Evolutionary conservation across 2,797 vertebrate genomes (phyloP).

Genomic region (Myiothlypis coronata): DNA sequence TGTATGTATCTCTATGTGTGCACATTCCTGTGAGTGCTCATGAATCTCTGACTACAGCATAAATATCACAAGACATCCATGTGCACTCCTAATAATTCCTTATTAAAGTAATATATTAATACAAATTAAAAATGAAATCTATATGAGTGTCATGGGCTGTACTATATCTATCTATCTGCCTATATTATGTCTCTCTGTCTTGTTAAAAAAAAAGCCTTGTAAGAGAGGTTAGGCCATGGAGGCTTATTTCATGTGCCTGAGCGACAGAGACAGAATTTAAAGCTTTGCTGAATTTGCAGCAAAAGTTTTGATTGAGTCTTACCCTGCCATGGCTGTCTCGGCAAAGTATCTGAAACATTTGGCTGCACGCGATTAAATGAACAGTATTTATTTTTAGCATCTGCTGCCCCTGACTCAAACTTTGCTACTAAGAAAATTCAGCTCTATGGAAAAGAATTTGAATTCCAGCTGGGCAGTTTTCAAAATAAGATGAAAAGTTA

Average conservation of each 20-base stretch:
- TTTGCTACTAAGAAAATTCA: slow-evolving; percentile 82
- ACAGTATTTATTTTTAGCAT: slow-evolving; percentile 78
- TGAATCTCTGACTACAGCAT: not conserved
- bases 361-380: slow-evolving; percentile 72
- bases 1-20: not conserved
- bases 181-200: not conserved
- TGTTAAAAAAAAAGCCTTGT: not conserved
- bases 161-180: not conserved
- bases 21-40: not conserved
- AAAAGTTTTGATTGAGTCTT: slow-evolving; percentile 77
- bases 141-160: not conserved
- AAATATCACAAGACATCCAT: not conserved
- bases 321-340: slow-evolving; percentile 66
- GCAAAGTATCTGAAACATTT: slow-evolving; percentile 70
- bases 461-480: slow-evolving; percentile 87
- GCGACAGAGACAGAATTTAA: slow-evolving; percentile 48
- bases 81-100: not conserved
- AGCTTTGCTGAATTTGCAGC: slow-evolving; percentile 62
- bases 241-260: slow-evolving; percentile 47
- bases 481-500: slow-evolving; percentile 86
- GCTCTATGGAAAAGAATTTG: slow-evolving; percentile 84
- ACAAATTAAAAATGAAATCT: slow-evolving; percentile 22
- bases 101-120: not conserved
- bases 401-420: slow-evolving; percentile 75
- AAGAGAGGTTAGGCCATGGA: not conserved